Percentiles rank a stretch among this genome's conserved stretches.
Evolutionary conservation across 2,888 invertebrate genomes (phyloP).

Genomic region (Drosophila demipolita): DNA sequence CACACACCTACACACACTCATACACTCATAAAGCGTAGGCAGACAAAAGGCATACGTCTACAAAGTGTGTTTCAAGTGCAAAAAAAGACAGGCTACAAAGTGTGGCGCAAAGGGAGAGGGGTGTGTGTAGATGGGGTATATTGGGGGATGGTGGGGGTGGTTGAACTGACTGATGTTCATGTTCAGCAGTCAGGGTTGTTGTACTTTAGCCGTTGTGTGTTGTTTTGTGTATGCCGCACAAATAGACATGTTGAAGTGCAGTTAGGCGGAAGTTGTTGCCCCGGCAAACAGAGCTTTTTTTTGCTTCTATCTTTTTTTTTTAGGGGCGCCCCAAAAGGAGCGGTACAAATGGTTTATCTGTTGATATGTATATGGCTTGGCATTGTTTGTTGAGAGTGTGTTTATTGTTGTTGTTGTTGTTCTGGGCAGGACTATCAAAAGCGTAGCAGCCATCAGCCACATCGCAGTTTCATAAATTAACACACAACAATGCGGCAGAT

Average conservation of each 20-base stretch:
- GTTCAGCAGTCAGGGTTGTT: conserved; percentile 61
- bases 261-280: conserved; percentile 71
- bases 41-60: conserved; percentile 71
- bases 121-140: too few relatives aligned
- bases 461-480: conserved; percentile 45
- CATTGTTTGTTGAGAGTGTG: conserved; percentile 10
- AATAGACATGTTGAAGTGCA: conserved; percentile 69
- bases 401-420: background rate
- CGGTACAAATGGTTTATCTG: conserved; percentile 45
- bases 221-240: conserved; percentile 34
- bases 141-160: background rate
- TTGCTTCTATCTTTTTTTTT: conserved; percentile 10
- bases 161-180: conserved; percentile 45
- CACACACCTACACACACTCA: conserved; percentile 7
- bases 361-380: conserved; percentile 27
- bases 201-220: conserved; percentile 46
- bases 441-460: conserved; percentile 11
- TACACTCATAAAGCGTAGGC: conserved; percentile 39
- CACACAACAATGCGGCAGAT: conserved; percentile 40
- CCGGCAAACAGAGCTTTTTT: conserved; percentile 32
- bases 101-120: background rate
- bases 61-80: conserved; percentile 64
- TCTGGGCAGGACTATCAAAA: background rate
- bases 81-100: conserved; percentile 37
- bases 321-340: conserved; percentile 6